Evolutionary conservation across 2,113 vertebrate species (phyloP).

Genomic region (Paradisaea rubra): DNA sequence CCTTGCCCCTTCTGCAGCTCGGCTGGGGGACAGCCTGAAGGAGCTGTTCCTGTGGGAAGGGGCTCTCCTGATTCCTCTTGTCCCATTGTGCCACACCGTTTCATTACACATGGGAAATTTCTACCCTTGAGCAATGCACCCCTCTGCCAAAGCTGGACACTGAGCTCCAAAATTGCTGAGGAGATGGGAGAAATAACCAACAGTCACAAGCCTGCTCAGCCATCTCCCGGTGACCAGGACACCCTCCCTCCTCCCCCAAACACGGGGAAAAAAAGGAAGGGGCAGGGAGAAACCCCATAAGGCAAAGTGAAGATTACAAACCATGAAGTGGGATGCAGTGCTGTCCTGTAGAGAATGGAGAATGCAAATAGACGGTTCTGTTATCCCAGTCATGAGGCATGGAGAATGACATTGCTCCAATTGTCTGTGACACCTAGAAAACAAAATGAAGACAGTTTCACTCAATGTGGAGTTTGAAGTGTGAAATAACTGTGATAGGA

Average conservation of each 20-base stretch:
- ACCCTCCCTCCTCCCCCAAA: background rate
- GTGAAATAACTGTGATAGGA: background rate
- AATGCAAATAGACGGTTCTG: conserved; percentile 76
- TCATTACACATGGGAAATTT: background rate
- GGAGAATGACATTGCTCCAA: conserved; percentile 70
- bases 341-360: conserved; percentile 84
- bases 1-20: background rate
- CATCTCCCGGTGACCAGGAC: background rate
- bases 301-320: conserved; percentile 56
- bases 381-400: conserved; percentile 82
- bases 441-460: background rate
- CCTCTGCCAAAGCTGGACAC: background rate
- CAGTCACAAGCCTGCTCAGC: background rate
- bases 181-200: background rate
- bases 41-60: background rate
- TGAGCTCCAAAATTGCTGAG: background rate
- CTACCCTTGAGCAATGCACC: background rate
- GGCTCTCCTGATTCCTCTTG: background rate
- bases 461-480: background rate
- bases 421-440: conserved; percentile 68
- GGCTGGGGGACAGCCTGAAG: background rate
- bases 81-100: background rate
- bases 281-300: fast-evolving
- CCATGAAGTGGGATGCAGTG: conserved; percentile 88
- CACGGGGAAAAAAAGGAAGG: background rate